Evolutionary conservation across 2,888 invertebrate species (phyloP), one percentile per base, ranked within the genome.

Genomic region (Uropetala carovei): DNA sequence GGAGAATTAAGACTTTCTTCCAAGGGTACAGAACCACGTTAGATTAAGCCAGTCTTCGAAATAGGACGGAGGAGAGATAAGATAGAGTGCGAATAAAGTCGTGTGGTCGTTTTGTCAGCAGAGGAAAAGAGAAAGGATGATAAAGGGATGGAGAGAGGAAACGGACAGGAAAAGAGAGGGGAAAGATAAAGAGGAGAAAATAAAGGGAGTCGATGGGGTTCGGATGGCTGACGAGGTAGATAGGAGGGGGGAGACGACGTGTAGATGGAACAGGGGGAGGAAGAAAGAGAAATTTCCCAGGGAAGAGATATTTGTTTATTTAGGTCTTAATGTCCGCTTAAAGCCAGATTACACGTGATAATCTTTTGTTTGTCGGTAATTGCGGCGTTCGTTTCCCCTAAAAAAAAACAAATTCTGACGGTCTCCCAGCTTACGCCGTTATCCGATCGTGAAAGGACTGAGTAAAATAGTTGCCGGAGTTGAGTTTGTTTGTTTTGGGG

Each of bases 261-360:
- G n/a, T 18, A 68, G 13, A 68, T 16, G 60, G 60, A 30, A 18
- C 14, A 56, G 59, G 30, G 60, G 60, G 60, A 7, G 86, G 60
- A 68, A 68, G n/a, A 22, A 68, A 68, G 18, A 68, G 18, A 22
- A 22, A 68, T 68, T 68, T 68, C 18, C 18, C 18, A 22, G 68
- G 68, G 59, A 59, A 86, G 59, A 59, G 59, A 60, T 60, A 30
- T 86, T 57, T 86, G 43, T 60, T 86, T 86, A 64, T 86, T 60
- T 30, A 86, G 86, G 86, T 60, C 60, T 30, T 60, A 59, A 86
- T 86, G 86, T 86, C 57, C 60, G 30, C 18, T 30, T 86, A 30
- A 86, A 27, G 22, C 60, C 86, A 18, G 86, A 86, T 86, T 60
- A 86, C 30, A 22, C 22, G 18, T 9, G 68, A n/a, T 22, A 68